Evolutionary conservation across 2,797 vertebrate species (phyloP), one percentile per base, ranked within the genome.

Genomic region (Melanotaenia pygmaea): DNA sequence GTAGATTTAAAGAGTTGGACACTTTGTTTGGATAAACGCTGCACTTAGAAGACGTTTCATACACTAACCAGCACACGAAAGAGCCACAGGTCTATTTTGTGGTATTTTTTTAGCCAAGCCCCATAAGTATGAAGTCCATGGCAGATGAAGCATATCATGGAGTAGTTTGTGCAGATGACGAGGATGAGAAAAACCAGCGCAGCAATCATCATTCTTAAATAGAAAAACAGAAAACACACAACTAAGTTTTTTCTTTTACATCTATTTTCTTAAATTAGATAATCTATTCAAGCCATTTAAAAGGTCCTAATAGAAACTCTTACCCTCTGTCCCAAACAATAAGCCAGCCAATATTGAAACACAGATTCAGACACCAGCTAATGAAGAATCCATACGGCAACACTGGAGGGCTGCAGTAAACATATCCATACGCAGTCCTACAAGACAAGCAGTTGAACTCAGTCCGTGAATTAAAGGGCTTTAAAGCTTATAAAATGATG

Each of bases 61-160:
- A 58, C 26, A 81, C 94, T 64, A 81, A 97, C 96, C 80, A 97
- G 76, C 62, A 95, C 80, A 11, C 94, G 90, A 56, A 94, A 72
- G 47, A 95, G 93, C 95, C 96, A 97, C 74, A 96, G 91, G 7
- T 97, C 96, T 32, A 16, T 74, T 53, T 69, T 94, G 80, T 95
- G 94, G 61, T 91, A 86, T 76, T 94, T 95, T n/a, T 88, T 80
- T 10, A 98, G 84, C 95, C 95, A 96, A 0, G 75, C 64, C 74
- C 93, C 93, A 58, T 94, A 90, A 50, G 82, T 12, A 66, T 95
- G 84, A 30, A 95, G 91, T 14, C 92, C 94, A 40, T 94, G 89
- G 72, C 87, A 90, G 62, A 64, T 81, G 77, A 96, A 81, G 76
- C 83, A 88, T 59, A 96, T 86, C 72, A 90, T 88, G 1, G 78